Conservation (phyloP, 23 tunicate species). For the Aplidium turbinatum region DNA sequence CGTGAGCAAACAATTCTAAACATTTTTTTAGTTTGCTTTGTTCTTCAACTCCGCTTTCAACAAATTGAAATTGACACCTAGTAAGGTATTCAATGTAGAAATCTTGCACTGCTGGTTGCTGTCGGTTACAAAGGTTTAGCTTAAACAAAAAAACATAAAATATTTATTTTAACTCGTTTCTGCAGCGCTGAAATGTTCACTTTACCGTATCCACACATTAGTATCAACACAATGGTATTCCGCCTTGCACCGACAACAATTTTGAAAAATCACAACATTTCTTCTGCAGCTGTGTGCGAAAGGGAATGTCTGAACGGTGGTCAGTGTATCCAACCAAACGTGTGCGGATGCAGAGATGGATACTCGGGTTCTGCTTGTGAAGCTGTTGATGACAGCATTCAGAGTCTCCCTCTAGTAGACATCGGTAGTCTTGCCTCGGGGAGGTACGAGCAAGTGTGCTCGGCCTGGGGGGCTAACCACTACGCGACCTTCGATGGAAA, state of each 20-base stretch:
- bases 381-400: constrained; percentile 1
- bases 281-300: constrained; percentile 62
- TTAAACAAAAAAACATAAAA: too few species aligned
- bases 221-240: too few species aligned
- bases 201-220: too few species aligned
- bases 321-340: constrained; percentile 50
- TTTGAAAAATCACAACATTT: too few species aligned
- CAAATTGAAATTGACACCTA: too few species aligned
- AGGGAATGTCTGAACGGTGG: constrained; percentile 69
- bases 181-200: too few species aligned
- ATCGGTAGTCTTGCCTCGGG: constrained; percentile 36
- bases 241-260: too few species aligned
- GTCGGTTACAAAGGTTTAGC: too few species aligned
- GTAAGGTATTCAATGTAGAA: too few species aligned
- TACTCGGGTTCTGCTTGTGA: constrained; percentile 62
- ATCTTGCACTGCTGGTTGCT: background rate
- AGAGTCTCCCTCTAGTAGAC: constrained; percentile 22
- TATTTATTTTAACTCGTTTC: too few species aligned
- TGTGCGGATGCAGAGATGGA: constrained; percentile 68
- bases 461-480: constrained; percentile 66
- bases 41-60: too few species aligned
- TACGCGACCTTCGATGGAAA: constrained; percentile 83
- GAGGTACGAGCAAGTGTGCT: constrained; percentile 55
- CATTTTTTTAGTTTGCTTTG: too few species aligned
- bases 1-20: constrained; percentile 45